phyloP scores from a whole-genome alignment of 2,797 vertebrate genomes.

The Rallus crepitans region DNA sequence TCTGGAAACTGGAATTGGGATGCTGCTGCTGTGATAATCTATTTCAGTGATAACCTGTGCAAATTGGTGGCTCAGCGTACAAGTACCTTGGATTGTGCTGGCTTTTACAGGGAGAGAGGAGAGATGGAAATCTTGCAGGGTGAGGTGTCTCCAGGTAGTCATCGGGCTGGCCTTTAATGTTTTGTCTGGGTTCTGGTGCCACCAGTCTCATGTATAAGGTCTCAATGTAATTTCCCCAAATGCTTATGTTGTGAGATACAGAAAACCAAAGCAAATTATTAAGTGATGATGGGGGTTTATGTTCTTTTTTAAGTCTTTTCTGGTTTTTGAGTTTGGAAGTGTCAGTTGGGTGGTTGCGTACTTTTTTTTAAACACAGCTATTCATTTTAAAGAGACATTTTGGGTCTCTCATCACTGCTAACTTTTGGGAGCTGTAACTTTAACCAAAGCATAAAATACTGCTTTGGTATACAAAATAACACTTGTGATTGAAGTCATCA shows the following conservation, averaged over 20 bases:
- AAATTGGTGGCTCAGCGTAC: background rate
- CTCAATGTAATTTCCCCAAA: background rate
- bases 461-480: no score
- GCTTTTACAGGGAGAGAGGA: background rate
- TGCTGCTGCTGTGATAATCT: background rate
- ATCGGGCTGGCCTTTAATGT: background rate
- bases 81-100: background rate
- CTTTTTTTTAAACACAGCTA: background rate
- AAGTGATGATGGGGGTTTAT: background rate
- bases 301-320: background rate
- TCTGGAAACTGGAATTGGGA: background rate
- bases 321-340: background rate
- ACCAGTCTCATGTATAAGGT: background rate
- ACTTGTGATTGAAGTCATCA: background rate
- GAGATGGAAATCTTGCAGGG: background rate
- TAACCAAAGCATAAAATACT: background rate
- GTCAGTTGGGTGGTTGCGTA: background rate
- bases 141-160: background rate
- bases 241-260: background rate
- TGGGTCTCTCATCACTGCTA: background rate
- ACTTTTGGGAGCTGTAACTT: background rate
- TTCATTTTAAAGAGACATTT: background rate
- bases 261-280: background rate
- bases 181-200: background rate
- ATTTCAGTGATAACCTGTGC: background rate